Evolutionary conservation across 2,888 invertebrate species (phyloP).

Genomic region (Synergus laeviventris): DNA sequence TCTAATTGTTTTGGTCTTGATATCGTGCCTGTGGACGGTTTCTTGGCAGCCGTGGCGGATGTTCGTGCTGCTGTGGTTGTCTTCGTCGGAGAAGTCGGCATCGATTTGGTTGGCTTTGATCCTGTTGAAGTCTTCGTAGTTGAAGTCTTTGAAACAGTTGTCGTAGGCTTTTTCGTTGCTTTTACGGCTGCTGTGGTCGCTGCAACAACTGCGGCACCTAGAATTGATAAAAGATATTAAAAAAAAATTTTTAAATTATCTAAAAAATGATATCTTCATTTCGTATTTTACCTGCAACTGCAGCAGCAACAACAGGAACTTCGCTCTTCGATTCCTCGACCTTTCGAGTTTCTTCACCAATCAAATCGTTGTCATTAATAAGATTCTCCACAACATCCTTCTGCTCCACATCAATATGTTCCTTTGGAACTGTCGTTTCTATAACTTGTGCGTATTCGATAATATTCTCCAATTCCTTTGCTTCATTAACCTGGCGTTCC

Average conservation of each 20-base stretch:
- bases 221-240: background rate
- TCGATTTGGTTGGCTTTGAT: constrained; percentile 49
- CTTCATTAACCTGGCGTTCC: constrained; percentile 68
- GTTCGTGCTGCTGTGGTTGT: constrained; percentile 43
- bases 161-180: constrained; percentile 60
- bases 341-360: constrained; percentile 17
- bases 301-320: constrained; percentile 15
- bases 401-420: constrained; percentile 46
- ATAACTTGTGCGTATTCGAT: constrained; percentile 44
- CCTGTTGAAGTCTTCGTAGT: constrained; percentile 48
- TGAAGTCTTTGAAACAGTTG: constrained; percentile 64
- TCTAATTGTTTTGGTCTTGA: constrained; percentile 63
- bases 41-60: constrained; percentile 50
- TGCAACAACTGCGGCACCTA: constrained; percentile 63
- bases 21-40: constrained; percentile 55
- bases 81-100: constrained; percentile 57
- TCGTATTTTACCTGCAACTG: constrained; percentile 8
- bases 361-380: constrained; percentile 21
- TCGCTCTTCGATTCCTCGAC: constrained; percentile 29
- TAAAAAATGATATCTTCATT: background rate
- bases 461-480: constrained; percentile 79
- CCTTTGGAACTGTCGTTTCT: constrained; percentile 54
- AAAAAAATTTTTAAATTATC: no score
- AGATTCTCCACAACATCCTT: constrained; percentile 35
- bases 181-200: constrained; percentile 64